Evolutionary conservation across 2,797 vertebrate genomes (phyloP).

Genomic region (Cryptoblepharus egeriae): DNA sequence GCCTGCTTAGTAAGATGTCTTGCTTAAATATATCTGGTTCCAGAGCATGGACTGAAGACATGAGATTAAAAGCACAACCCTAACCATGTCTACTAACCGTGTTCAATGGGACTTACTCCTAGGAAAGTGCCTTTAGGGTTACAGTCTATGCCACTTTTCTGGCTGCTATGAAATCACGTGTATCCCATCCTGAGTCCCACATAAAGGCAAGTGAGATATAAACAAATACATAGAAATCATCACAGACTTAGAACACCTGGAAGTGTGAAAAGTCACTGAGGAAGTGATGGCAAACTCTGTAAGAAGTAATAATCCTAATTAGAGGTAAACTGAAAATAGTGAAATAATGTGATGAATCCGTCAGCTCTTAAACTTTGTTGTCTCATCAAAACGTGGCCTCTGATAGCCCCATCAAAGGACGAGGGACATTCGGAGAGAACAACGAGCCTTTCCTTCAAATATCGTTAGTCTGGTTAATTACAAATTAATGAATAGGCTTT

Average conservation of each 20-base stretch:
- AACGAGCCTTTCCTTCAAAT: not conserved
- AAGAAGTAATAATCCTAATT: not conserved
- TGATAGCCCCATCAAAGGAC: not conserved
- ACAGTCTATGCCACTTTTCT: too few relatives aligned
- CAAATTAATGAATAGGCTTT: not conserved
- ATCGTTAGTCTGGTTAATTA: not conserved
- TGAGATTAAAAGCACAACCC: too few relatives aligned
- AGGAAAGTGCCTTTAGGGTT: too few relatives aligned
- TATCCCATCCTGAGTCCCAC: not conserved
- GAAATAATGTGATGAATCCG: not conserved
- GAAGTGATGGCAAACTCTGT: not conserved
- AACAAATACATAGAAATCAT: not conserved
- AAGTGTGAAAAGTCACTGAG: not conserved
- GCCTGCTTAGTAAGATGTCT: too few relatives aligned
- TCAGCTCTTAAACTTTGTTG: not conserved
- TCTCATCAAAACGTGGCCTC: not conserved
- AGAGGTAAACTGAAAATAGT: not conserved
- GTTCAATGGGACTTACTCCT: too few relatives aligned
- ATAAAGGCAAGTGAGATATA: too few relatives aligned
- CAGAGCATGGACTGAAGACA: too few relatives aligned
- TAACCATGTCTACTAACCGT: too few relatives aligned
- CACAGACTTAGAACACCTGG: too few relatives aligned
- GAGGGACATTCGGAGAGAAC: not conserved
- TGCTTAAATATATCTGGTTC: too few relatives aligned
- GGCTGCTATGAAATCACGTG: too few relatives aligned